phyloP scores from a whole-genome alignment of 2,888 invertebrate species.

The Liodrosophila aerea region DNA sequence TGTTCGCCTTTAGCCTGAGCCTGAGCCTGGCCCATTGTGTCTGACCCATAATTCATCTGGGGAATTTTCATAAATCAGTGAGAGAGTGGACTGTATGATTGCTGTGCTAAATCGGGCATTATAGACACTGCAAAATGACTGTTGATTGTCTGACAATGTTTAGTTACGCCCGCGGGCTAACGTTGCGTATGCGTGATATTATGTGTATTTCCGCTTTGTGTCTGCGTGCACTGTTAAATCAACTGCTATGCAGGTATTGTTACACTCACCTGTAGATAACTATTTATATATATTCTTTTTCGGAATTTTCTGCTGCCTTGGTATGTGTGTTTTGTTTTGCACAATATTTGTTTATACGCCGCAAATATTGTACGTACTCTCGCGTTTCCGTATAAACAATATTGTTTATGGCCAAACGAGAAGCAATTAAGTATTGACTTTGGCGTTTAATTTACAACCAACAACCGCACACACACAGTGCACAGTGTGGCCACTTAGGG shows the following conservation, averaged over 20 bases:
- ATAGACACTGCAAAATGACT: not conserved
- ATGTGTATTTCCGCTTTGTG: conserved; percentile 17
- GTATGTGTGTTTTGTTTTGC: conserved; percentile 1
- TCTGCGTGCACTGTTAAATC: too few species aligned
- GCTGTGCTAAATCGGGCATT: not conserved
- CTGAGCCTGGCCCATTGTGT: too few species aligned
- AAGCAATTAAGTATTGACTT: conserved; percentile 52
- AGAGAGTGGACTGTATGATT: not conserved
- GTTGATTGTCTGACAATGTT: not conserved
- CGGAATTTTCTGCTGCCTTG: conserved; percentile 13
- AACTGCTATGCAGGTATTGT: not conserved
- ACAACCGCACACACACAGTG: too few species aligned
- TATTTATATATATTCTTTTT: conserved; percentile 7
- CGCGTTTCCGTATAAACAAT: conserved; percentile 41
- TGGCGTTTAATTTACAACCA: conserved; percentile 41
- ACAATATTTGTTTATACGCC: conserved; percentile 37
- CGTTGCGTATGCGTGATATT: conserved; percentile 41
- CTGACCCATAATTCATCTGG: conserved; percentile 17
- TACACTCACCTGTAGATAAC: conserved; percentile 13
- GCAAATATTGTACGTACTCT: conserved; percentile 9
- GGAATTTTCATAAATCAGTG: conserved; percentile 24
- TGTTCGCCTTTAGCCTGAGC: too few species aligned
- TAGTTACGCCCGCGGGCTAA: not conserved
- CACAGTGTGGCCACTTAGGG: not conserved
- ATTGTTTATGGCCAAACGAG: conserved; percentile 33